Conservation (phyloP, 2,888 invertebrate species). For the Beris chalybata region DNA sequence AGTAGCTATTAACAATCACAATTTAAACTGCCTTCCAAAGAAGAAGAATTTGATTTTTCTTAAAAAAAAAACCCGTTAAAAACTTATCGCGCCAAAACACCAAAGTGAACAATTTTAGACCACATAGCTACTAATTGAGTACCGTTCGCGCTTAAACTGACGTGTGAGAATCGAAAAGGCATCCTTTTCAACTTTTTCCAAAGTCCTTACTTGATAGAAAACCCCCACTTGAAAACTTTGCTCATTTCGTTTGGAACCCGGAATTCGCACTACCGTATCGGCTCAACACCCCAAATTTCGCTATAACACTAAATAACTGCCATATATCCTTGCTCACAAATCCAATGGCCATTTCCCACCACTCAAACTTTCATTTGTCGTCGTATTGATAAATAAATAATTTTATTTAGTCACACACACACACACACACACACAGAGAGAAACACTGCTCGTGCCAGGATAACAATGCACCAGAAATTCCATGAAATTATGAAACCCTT, state of each 20-base stretch:
- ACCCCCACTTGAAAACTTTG: constrained; percentile 37
- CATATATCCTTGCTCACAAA: constrained; percentile 21
- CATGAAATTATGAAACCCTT: constrained; percentile 38
- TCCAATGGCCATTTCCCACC: constrained; percentile 4
- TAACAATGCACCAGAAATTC: constrained; percentile 37
- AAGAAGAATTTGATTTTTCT: neutral
- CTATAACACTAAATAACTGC: neutral
- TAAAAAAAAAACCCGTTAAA: neutral
- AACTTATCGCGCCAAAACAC: neutral
- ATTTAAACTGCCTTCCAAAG: neutral
- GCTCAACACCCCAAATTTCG: no score
- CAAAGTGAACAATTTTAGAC: neutral
- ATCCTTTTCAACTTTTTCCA: constrained; percentile 35
- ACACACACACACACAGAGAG: neutral
- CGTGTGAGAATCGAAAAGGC: constrained; percentile 23
- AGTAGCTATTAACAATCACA: neutral
- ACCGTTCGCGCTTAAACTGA: constrained; percentile 37
- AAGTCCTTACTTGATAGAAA: constrained; percentile 30
- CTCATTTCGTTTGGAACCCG: constrained; percentile 14
- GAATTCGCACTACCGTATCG: no score
- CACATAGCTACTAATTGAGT: constrained; percentile 30
- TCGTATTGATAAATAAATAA: constrained; percentile 25
- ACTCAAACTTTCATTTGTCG: constrained; percentile 11
- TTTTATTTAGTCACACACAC: constrained; percentile 17
- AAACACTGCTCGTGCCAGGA: constrained; percentile 19